These are phyloP conservation scores for Lydus trimaculatus DNA, from an alignment of 2,888 invertebrate species.

Conservation along the genomic window DNA sequence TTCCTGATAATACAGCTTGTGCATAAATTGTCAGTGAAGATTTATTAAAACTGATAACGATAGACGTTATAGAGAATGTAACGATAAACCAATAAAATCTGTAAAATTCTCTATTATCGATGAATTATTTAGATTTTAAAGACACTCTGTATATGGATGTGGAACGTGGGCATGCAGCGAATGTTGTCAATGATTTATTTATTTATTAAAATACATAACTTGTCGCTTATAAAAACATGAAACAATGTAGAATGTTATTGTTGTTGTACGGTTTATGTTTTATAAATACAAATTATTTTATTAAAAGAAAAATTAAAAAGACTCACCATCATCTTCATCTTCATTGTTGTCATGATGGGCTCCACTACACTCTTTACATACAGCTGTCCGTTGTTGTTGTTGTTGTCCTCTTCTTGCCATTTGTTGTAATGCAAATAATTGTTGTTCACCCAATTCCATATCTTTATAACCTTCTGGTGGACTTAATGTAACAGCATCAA, in stretches of 20 bases:
- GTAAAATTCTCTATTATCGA: too few relatives aligned
- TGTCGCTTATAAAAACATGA: background rate
- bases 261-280: background rate
- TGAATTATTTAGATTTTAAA: too few relatives aligned
- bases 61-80: too few relatives aligned
- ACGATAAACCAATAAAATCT: too few relatives aligned
- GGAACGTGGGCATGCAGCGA: conserved; percentile 16
- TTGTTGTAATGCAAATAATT: conserved; percentile 66
- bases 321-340: conserved; percentile 48
- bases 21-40: too few relatives aligned
- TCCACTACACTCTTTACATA: conserved; percentile 59
- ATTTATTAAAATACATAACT: conserved; percentile 13
- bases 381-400: conserved; percentile 46
- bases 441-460: conserved; percentile 71
- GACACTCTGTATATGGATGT: background rate
- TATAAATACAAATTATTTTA: background rate
- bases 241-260: conserved; percentile 7
- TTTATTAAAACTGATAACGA: too few relatives aligned
- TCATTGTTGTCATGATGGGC: conserved; percentile 49
- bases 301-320: background rate
- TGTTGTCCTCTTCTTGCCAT: conserved; percentile 53
- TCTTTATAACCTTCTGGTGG: conserved; percentile 94
- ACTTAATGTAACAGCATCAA: conserved; percentile 84
- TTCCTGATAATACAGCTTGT: too few relatives aligned
- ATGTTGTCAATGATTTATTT: conserved; percentile 13